These are phyloP conservation scores for Serrognathus titanus DNA, from an alignment of 2,888 invertebrate genomes.

Conservation along the genomic window DNA sequence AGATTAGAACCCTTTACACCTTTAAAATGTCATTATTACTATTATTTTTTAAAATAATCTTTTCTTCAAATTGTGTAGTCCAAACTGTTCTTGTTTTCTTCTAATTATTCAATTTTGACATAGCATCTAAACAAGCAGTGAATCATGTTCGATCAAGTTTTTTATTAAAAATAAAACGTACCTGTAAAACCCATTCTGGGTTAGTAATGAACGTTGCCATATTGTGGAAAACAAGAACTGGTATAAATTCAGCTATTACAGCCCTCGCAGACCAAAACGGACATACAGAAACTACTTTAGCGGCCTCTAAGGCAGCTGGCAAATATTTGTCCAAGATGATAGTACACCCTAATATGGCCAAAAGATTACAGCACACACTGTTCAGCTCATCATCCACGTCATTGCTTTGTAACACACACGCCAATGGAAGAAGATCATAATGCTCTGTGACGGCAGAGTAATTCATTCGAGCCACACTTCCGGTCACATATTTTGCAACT, in stretches of 20 bases:
- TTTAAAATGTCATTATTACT: too few relatives aligned
- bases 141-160: not conserved
- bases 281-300: conserved; percentile 50
- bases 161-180: conserved; percentile 30
- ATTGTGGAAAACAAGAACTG: conserved; percentile 70
- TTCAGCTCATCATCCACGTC: conserved; percentile 75
- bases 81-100: too few relatives aligned
- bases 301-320: conserved; percentile 55
- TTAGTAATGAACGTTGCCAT: conserved; percentile 50
- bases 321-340: conserved; percentile 58
- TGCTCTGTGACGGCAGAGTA: conserved; percentile 53
- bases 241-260: conserved; percentile 64
- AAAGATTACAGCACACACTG: conserved; percentile 61
- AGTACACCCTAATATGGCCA: conserved; percentile 67
- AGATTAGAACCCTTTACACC: too few relatives aligned
- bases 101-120: too few relatives aligned
- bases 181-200: conserved; percentile 34
- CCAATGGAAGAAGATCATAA: conserved; percentile 59
- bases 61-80: too few relatives aligned
- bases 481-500: conserved; percentile 42
- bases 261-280: conserved; percentile 69
- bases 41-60: too few relatives aligned
- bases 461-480: conserved; percentile 36
- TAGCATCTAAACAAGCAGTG: too few relatives aligned
- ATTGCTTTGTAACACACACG: conserved; percentile 69